These are phyloP conservation scores for Pangasius macronema DNA, from an alignment of 2,797 vertebrate genomes.

Conservation along the genomic window DNA sequence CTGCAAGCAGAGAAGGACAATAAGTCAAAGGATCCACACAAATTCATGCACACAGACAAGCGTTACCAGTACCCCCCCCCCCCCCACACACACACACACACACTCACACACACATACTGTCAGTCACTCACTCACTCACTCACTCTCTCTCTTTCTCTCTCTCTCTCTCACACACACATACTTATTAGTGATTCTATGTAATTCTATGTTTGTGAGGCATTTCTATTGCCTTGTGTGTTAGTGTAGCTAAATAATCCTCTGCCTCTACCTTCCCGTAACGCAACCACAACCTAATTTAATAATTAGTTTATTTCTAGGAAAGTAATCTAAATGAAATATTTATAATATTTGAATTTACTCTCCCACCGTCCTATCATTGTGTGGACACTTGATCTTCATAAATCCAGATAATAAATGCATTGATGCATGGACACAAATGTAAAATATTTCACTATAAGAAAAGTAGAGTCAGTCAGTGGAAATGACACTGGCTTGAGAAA, in stretches of 20 bases:
- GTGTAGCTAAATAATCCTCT: not conserved
- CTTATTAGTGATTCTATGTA: not conserved
- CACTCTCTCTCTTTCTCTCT: not conserved
- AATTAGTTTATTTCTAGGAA: too few relatives aligned
- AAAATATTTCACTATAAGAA: not conserved
- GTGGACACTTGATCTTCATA: not conserved
- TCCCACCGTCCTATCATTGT: not conserved
- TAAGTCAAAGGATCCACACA: conserved; percentile 30
- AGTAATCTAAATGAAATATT: not conserved
- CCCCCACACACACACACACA: too few relatives aligned
- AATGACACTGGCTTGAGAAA: not conserved
- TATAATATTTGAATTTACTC: not conserved
- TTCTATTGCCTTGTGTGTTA: not conserved
- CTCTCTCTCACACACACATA: not conserved
- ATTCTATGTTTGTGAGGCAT: not conserved
- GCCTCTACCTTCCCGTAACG: not conserved
- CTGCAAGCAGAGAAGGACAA: conserved; percentile 14
- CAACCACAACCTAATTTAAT: not conserved
- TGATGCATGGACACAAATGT: not conserved
- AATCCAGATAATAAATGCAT: not conserved
- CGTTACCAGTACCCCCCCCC: not conserved
- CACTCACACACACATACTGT: too few relatives aligned
- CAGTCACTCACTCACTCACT: too few relatives aligned
- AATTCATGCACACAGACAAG: not conserved
- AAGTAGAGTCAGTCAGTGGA: not conserved